Evolutionary conservation across 2,888 invertebrate species (phyloP).

Genomic region (Apotomis betuletana): DNA sequence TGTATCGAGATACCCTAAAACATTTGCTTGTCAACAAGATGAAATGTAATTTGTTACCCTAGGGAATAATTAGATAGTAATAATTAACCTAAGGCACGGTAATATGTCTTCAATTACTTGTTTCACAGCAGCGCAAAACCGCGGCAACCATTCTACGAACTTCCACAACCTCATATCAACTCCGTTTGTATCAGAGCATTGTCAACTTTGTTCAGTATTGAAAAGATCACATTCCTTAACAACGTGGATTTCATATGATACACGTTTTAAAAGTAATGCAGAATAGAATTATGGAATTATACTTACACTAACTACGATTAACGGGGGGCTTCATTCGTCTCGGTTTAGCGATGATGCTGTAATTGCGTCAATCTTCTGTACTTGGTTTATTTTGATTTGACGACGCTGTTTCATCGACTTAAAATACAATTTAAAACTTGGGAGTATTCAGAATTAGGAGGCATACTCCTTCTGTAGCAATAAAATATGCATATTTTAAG

Average conservation of each 20-base stretch:
- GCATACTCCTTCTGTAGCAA: no score
- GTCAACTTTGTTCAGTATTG: background rate
- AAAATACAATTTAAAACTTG: background rate
- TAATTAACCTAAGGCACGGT: constrained; percentile 8
- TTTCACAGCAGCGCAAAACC: constrained; percentile 25
- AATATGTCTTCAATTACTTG: constrained; percentile 21
- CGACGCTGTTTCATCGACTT: background rate
- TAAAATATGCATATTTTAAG: no score
- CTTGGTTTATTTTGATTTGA: constrained; percentile 4
- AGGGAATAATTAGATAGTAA: background rate
- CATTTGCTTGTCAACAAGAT: background rate
- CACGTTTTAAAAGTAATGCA: background rate
- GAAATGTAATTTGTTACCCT: background rate
- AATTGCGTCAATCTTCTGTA: constrained; percentile 4
- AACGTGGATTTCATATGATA: background rate
- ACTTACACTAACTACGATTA: constrained; percentile 21
- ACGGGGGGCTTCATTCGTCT: constrained; percentile 22
- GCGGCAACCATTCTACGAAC: background rate
- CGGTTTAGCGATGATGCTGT: constrained; percentile 9
- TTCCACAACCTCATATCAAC: background rate
- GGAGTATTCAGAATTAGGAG: no score
- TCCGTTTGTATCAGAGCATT: background rate
- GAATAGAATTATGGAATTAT: constrained; percentile 5
- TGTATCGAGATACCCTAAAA: no score
- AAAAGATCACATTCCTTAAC: background rate